Base-by-base conservation (phyloP, 2,888 invertebrate species). In the Calephelis perditalis region DNA sequence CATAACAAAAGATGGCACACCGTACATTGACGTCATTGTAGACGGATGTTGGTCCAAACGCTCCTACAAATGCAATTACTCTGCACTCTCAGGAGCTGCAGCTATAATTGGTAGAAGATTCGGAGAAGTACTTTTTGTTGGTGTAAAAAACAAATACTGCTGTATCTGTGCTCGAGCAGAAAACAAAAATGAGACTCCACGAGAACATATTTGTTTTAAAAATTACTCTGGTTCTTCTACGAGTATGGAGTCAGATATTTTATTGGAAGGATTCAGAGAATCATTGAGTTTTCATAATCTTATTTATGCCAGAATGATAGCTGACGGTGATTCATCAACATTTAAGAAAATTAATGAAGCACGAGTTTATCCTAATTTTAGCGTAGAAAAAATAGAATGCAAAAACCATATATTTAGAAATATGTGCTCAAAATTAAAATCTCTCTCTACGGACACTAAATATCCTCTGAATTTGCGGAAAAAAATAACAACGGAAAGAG, bases 321-420 rank as follows among this genome's bases (percentile, higher is more conserved):
- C 67, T 8, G 68, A 68, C 63, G 68, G 68, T 37, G 68, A 70
- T 47, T 59, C 58, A 8, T 65, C 62, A 47, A 70, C 67, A 11
- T 68, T 68, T 60, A 56, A 63, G 5, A 67, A 62, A 59, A 66
- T 67, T 46, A 45, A 67, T 52, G 58, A 65, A 52, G 57, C 62
- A 12, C 56, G 59, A 10, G 65, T 63, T 9, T 65, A 70, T 58
- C 46, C 58, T 11, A 63, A 60, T 46, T 7, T 63, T 7, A 67
- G 62, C 3, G 67, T 70, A 8, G 67, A 67, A 59, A 71, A 71
- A 67, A 63, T 71, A 12, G 64, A 65, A 12, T 73, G 68, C 37
- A 36, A 67, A 7, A 71, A 73, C 43, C 26, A 26, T 26, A 26
- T 26, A 26, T 1, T 26, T 15, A 49, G 49, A 49, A 49, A 49